A percentile compares a stretch with the other conserved stretches of the same genome.
Evolutionary conservation across 2,797 vertebrate genomes (phyloP).

Genomic region (Anabacerthia variegaticeps): DNA sequence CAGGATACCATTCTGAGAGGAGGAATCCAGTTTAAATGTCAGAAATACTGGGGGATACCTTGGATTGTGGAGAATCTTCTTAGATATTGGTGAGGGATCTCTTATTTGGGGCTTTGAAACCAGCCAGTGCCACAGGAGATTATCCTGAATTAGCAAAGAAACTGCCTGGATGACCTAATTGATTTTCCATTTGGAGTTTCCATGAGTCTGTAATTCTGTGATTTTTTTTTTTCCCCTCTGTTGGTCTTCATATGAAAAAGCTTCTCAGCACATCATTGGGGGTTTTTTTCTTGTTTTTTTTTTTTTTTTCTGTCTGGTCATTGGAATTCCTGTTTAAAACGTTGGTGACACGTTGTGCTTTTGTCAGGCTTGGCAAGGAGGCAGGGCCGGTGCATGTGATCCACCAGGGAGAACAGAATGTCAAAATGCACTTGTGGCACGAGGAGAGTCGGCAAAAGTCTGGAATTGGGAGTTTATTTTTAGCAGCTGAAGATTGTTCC

Average conservation of each 20-base stretch:
- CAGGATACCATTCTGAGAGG: neutral
- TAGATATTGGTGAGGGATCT: neutral
- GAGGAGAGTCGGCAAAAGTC: neutral
- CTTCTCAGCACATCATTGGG: rapidly evolving
- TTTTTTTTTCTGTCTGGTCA: neutral
- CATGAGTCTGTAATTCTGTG: neutral
- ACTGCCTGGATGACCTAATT: neutral
- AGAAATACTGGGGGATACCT: neutral
- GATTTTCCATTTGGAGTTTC: neutral
- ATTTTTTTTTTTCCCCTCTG: neutral
- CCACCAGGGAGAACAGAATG: neutral
- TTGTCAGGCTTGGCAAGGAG: neutral
- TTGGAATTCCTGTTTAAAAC: neutral
- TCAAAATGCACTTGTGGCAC: neutral
- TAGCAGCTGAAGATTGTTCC: neutral
- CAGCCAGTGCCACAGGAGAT: neutral
- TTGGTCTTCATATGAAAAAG: neutral
- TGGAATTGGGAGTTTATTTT: conserved; percentile 17
- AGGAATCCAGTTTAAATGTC: neutral
- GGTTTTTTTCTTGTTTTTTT: neutral
- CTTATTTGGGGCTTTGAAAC: neutral
- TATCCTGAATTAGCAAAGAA: neutral
- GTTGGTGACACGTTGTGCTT: neutral
- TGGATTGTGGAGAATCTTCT: neutral
- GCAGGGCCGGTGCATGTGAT: neutral